Evolutionary conservation across 2,888 invertebrate genomes (phyloP), one percentile per base, ranked within the genome.

Genomic region (Scrobipalpa costella): DNA sequence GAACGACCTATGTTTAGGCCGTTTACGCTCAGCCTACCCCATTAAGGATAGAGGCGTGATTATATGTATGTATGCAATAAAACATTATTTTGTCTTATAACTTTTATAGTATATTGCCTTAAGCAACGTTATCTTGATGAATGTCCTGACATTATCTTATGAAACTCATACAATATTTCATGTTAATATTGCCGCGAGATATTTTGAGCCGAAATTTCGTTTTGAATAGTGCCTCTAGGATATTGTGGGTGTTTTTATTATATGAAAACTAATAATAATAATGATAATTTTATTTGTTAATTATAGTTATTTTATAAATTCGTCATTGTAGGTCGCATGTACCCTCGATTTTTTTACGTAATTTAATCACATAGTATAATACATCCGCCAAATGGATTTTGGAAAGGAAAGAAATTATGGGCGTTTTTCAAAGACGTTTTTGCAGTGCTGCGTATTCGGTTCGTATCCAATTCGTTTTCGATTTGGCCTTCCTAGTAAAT

Each of bases 211-310:
- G 13, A 15, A 52, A 11, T 15, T 3, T 33, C 7, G 34, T 55
- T n/a, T 33, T 55, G 5, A 13, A 55, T 7, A 27, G n/a, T 27
- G 55, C 55, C 55, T 34, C 15, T 27, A 34, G 33, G 11, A 6
- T 55, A 11, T 27, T 5, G 55, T 55, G 55, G 55, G 55, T n/a
- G 55, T 33, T 55, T 19, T 55, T 55, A 55, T 55, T 19, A 21
- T 17, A 21, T 40, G 11, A 19, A 21, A 50, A 50, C 9, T 19
- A n/a, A 50, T 19, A 50, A 11, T 52, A 52, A 52, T 21, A 52
- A 13, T 27, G 11, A 52, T 13, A 21, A 21, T 52, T 9, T 52
- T 52, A 21, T 17, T 13, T 13, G 11, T 11, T 52, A 52, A 52
- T 52, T 52, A 52, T 21, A 2, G 21, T 19, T 8, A 50, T 5